Conservation (phyloP, 2,888 invertebrate genomes). For the Sipha maydis region DNA sequence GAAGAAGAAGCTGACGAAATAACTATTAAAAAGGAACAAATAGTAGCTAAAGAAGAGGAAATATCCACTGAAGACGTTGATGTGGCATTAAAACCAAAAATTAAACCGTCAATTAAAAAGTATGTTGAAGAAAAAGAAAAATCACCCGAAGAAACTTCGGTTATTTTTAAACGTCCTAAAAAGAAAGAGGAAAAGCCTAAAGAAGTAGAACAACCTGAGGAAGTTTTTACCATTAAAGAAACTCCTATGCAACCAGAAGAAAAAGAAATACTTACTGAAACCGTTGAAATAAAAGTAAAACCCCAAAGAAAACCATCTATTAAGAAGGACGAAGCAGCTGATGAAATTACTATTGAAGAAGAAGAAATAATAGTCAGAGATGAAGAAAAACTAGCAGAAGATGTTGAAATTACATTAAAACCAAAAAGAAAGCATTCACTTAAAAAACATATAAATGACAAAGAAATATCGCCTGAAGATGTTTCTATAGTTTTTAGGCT, state of each 20-base stretch:
- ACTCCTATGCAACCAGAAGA: slow-evolving; percentile 66
- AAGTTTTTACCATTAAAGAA: slow-evolving; percentile 66
- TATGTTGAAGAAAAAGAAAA: slow-evolving; percentile 48
- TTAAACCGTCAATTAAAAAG: slow-evolving; percentile 66
- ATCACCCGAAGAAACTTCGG: too few species aligned
- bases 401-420: slow-evolving; percentile 65
- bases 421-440: slow-evolving; percentile 66
- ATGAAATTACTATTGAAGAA: slow-evolving; percentile 73
- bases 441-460: slow-evolving; percentile 51
- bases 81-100: slow-evolving; percentile 65
- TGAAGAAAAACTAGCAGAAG: slow-evolving; percentile 64
- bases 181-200: slow-evolving; percentile 64
- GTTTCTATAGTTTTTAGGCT: too few species aligned
- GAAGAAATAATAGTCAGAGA: slow-evolving; percentile 67
- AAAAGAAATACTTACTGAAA: slow-evolving; percentile 65
- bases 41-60: slow-evolving; percentile 66
- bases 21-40: slow-evolving; percentile 71
- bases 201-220: slow-evolving; percentile 65
- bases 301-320: slow-evolving; percentile 73
- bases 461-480: too few species aligned
- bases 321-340: slow-evolving; percentile 69
- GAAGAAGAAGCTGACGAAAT: slow-evolving; percentile 72
- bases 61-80: slow-evolving; percentile 53
- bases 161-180: background rate
- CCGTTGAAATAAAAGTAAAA: slow-evolving; percentile 66